Evolutionary conservation across 2,113 vertebrate genomes (phyloP), one percentile per base, ranked within the genome.

Genomic region (Xenotilapia flavipinnis): DNA sequence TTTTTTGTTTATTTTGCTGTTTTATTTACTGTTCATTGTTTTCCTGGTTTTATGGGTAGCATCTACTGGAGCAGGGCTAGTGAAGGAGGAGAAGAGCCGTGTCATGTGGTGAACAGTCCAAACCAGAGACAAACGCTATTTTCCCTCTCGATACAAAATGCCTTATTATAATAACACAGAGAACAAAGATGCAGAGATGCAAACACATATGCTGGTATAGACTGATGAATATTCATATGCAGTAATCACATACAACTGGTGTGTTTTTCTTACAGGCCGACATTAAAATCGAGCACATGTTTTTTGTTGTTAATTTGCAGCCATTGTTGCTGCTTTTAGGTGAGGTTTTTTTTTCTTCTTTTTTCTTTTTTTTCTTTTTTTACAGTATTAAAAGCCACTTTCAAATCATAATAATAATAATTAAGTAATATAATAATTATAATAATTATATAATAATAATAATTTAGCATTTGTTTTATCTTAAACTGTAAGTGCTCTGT

Each of bases 91-190:
- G 28, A 75, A 17, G 70, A 60, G 45, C 81, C 85, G 80, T 81
- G 83, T 93, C 89, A 93, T 93, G 86, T 93, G 90, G 86, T 88
- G 88, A 83, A 55, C 82, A 70, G 87, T 92, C 88, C 73, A 65
- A 87, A 86, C 77, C 65, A 47, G 79, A 85, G 45, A 85, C 85
- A 93, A 93, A 84, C 9, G n/a, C 85, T 87, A 92, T 95, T 92
- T 73, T 95, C 93, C 93, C 80, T 87, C 55, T 28, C 33, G 49
- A 86, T 81, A 84, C 91, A 93, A 86, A 85, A 85, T 70, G 51
- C 79, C 55, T 73, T 81, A 84, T 90, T 90, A 89, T 87, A 93
- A 81, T 92, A 90, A 86, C 90, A 85, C 56, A 58, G 31, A 77
- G 83, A 86, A 91, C 87, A 86, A 79, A 84, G 75, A 86, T 80